Base-by-base conservation (phyloP, 92 coral and sea anemone genomes). In the Epizoanthus scotinus region DNA sequence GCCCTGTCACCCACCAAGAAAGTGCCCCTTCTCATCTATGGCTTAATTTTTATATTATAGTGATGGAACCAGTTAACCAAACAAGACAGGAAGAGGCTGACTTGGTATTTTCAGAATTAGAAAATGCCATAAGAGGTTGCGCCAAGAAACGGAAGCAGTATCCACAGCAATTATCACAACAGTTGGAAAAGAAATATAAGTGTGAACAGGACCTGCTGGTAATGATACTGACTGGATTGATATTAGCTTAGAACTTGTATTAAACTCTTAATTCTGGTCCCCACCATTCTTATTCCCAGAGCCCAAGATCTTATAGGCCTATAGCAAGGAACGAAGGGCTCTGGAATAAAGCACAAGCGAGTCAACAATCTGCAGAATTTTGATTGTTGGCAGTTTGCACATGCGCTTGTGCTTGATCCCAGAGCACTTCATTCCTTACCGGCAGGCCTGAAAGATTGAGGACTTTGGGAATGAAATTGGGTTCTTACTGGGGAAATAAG, bases 111-210 rank as follows among this genome's bases (percentile, higher is more conserved):
- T 84, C 92, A n/a, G 84, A 87, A 21, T 67, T 94, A 38, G 99
- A 93, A 73, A 96, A 90, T 28, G 72, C 91, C 36, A 79, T 96
- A 28, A 86, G 90, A 83, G 79, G 82, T 27, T 91, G 94, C 12
- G 87, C 97, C 67, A 77, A 80, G 15, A 96, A 93, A 85, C 94
- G 98, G 20, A 96, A 96, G 67, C 52, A 47, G 14, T 96, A 89
- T 71, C 99, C 99, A 31, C 94, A 90, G 25, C 71, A 81, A 62
- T 86, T 96, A 22, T 82, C 86, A 19, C 87, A 87, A n/a, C 71
- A 83, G 28, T 78, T 93, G 52, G 83, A 66, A 18, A 78, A 72
- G 42, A 73, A 79, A 25, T 83, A 88, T 58, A 65, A 85, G 53
- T 42, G 73, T 47, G 87, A 68, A 34, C 68, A 83, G 56, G 84